phyloP scores from a whole-genome alignment of 1,140 invertebrate species.

The Papilio dardanus region DNA sequence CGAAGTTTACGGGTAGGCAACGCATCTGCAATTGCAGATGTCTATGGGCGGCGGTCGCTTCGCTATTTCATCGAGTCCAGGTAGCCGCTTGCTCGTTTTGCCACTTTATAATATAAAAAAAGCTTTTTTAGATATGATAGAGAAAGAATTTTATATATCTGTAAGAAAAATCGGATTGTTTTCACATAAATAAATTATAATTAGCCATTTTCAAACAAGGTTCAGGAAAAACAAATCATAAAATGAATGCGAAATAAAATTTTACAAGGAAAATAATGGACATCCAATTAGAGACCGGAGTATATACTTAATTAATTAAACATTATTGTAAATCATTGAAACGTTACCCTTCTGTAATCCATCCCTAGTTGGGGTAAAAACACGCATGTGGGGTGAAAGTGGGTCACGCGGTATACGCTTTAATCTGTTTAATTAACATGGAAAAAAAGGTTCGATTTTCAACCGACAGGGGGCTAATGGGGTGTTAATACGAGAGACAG shows the following conservation, averaged over 20 bases:
- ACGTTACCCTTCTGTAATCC: constrained; percentile 47
- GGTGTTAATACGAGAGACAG: constrained; percentile 49
- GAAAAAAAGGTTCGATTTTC: constrained; percentile 60
- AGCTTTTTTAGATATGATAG: too few species aligned
- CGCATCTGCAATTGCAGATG: too few species aligned
- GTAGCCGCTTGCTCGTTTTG: too few species aligned
- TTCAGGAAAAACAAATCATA: constrained; percentile 26
- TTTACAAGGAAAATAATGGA: constrained; percentile 37
- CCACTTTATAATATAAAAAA: too few species aligned
- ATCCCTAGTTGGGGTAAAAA: constrained; percentile 46
- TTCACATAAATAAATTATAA: neutral
- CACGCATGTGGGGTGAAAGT: constrained; percentile 51
- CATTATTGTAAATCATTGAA: constrained; percentile 59
- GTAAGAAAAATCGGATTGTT: too few species aligned
- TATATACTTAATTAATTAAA: constrained; percentile 63
- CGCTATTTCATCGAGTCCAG: too few species aligned
- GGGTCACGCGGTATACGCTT: constrained; percentile 55
- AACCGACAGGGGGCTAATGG: constrained; percentile 53
- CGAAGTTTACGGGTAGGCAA: too few species aligned
- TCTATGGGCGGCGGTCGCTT: too few species aligned
- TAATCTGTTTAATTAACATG: constrained; percentile 66
- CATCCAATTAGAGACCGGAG: constrained; percentile 49
- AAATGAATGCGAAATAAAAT: constrained; percentile 38
- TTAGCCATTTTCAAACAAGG: neutral
- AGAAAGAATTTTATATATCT: too few species aligned